These are phyloP conservation scores for Petrosia ficiformis DNA, from an alignment of 37 sponge, comb jelly and placozoan genomes.

Conservation along the genomic window DNA sequence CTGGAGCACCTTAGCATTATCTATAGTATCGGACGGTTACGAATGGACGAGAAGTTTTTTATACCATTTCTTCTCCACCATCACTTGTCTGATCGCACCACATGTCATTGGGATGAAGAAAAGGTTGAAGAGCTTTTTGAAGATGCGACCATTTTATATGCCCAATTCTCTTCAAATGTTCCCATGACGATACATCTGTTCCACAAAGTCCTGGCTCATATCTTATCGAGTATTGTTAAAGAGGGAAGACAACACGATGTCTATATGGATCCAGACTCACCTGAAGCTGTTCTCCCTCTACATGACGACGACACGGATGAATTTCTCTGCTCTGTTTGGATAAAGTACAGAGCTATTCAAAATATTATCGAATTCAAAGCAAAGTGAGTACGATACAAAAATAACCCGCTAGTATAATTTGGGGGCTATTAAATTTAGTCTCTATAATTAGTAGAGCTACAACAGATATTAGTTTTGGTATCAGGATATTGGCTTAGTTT, in stretches of 20 bases:
- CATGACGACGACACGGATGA: conserved; percentile 2
- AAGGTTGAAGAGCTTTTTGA: conserved; percentile 12
- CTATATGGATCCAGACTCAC: conserved; percentile 35
- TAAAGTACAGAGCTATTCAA: conserved; percentile 46
- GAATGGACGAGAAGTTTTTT: conserved; percentile 28
- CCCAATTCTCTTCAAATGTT: conserved; percentile 18
- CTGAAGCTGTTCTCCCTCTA: conserved; percentile 46
- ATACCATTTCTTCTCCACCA: conserved; percentile 45
- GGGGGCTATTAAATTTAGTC: too few species aligned
- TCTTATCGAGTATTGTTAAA: conserved; percentile 20
- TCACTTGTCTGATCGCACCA: conserved; percentile 7
- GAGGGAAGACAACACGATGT: not conserved
- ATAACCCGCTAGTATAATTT: too few species aligned
- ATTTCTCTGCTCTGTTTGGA: not conserved
- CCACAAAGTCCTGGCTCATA: conserved; percentile 23
- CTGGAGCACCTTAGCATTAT: conserved; percentile 44
- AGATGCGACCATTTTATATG: conserved; percentile 13
- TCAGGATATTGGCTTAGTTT: too few species aligned
- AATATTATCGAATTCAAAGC: conserved; percentile 59
- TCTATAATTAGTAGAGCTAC: too few species aligned
- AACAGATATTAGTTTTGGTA: too few species aligned
- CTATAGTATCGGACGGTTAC: conserved; percentile 25
- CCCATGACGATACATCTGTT: conserved; percentile 53
- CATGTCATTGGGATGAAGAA: conserved; percentile 30
- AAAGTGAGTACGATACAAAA: conserved; percentile 28